Conservation (phyloP, 1,140 invertebrate species). For the Trichogramma pretiosum region DNA sequence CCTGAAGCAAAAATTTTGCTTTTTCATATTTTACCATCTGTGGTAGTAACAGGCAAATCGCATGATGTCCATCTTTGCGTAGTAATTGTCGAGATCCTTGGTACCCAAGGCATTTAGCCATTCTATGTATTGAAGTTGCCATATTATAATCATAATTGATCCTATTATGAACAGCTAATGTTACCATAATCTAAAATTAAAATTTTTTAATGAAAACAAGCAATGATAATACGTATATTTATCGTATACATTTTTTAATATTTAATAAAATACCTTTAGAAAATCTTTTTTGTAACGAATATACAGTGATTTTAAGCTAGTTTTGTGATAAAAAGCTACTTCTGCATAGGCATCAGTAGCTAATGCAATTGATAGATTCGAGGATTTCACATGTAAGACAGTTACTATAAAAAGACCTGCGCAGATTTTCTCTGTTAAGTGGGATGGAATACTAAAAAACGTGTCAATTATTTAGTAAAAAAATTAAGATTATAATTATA, state of each 20-base stretch:
- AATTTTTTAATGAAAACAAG: not conserved
- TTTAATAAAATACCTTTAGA: slow-evolving; percentile 36
- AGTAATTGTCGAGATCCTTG: slow-evolving; percentile 51
- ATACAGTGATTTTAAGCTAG: slow-evolving; percentile 54
- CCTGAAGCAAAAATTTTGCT: slow-evolving; percentile 48
- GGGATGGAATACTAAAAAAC: slow-evolving; percentile 34
- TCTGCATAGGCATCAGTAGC: slow-evolving; percentile 53
- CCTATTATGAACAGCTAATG: slow-evolving; percentile 51
- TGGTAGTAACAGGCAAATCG: slow-evolving; percentile 52
- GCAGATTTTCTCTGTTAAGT: slow-evolving; percentile 43
- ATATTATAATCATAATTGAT: slow-evolving; percentile 43
- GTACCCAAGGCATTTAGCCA: slow-evolving; percentile 52
- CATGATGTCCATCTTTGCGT: slow-evolving; percentile 49
- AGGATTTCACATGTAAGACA: slow-evolving; percentile 54
- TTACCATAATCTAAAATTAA: slow-evolving; percentile 41
- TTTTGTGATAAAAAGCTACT: slow-evolving; percentile 49
- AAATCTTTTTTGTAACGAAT: slow-evolving; percentile 59
- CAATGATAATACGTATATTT: slow-evolving; percentile 3
- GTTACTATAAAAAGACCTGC: slow-evolving; percentile 36
- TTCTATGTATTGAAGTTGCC: slow-evolving; percentile 42
- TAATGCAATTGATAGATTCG: slow-evolving; percentile 41
- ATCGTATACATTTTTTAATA: not conserved
- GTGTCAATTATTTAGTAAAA: no score
- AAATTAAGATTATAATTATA: no score
- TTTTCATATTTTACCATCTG: slow-evolving; percentile 46